These are phyloP conservation scores for Epirrhoe tristata DNA, from an alignment of 2,888 invertebrate species.

Conservation along the genomic window DNA sequence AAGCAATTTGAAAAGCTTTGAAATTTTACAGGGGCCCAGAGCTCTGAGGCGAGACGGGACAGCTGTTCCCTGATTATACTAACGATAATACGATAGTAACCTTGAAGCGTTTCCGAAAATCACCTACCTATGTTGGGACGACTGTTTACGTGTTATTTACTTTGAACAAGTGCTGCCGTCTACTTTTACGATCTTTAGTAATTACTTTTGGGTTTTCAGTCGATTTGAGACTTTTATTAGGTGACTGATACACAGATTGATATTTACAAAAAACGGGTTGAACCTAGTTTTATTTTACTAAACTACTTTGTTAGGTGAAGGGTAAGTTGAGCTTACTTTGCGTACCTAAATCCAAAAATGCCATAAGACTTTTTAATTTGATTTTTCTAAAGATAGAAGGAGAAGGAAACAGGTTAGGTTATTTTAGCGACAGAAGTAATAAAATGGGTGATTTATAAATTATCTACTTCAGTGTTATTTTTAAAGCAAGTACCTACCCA, in stretches of 20 bases:
- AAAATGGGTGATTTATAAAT: no score
- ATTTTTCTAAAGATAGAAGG: no score
- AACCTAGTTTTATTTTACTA: not conserved
- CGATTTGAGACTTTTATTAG: not conserved
- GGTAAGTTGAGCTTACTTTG: no score
- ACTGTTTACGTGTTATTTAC: constrained; percentile 9
- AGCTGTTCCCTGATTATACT: constrained; percentile 65
- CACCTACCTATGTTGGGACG: constrained; percentile 30
- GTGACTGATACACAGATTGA: not conserved
- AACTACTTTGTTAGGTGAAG: no score
- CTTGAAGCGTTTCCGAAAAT: constrained; percentile 47
- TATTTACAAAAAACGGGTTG: no score
- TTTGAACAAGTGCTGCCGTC: not conserved
- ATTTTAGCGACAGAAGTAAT: no score
- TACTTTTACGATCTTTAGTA: not conserved
- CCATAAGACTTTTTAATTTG: no score
- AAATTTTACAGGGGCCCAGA: constrained; percentile 25
- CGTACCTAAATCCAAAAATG: no score
- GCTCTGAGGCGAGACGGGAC: constrained; percentile 41
- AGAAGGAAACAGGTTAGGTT: no score
- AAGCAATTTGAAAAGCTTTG: constrained; percentile 27
- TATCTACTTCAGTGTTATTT: no score
- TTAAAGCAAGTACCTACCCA: no score
- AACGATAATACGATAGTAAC: constrained; percentile 65
- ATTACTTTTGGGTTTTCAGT: not conserved